Percentiles rank a stretch among this genome's conserved stretches.
phyloP scores from a whole-genome alignment of 2,888 invertebrate species.

The Ormyrus thymus region DNA sequence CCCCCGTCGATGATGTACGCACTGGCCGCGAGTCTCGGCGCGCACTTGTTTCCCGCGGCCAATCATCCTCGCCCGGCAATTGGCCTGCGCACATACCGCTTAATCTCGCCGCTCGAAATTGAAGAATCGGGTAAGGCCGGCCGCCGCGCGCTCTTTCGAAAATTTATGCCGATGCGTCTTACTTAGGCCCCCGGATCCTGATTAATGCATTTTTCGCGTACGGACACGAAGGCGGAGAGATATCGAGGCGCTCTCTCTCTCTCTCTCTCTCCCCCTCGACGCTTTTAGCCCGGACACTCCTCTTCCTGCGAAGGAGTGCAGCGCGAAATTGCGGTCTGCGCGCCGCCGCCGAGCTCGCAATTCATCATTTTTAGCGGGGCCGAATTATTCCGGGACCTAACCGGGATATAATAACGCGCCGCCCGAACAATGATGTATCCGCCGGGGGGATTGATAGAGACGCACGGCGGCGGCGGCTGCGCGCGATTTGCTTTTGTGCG shows the following conservation, averaged over 20 bases:
- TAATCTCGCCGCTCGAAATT: constrained; percentile 38
- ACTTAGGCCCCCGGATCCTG: constrained; percentile 31
- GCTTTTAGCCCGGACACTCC: constrained; percentile 12
- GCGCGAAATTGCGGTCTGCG: constrained; percentile 10
- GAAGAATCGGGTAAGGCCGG: constrained; percentile 26
- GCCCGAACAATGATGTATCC: constrained; percentile 28
- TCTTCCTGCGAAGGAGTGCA: neutral
- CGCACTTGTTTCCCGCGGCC: constrained; percentile 15
- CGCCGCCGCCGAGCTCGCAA: constrained; percentile 3
- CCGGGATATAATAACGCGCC: constrained; percentile 19
- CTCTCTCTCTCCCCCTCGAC: neutral
- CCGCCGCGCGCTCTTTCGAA: neutral
- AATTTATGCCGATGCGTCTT: constrained; percentile 24
- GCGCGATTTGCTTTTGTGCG: neutral
- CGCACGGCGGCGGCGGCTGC: too few species aligned
- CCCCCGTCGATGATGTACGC: constrained; percentile 25
- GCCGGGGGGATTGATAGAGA: too few species aligned
- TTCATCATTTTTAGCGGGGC: constrained; percentile 37
- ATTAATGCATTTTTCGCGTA: constrained; percentile 53
- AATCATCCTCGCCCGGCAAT: constrained; percentile 1
- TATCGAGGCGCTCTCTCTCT: neutral
- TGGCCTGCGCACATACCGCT: constrained; percentile 12
- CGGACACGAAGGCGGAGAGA: constrained; percentile 2
- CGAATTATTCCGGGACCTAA: constrained; percentile 4
- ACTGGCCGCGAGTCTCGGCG: neutral